Evolutionary conservation across 2,888 invertebrate genomes (phyloP).

Genomic region (Linhomoeus sp.): DNA sequence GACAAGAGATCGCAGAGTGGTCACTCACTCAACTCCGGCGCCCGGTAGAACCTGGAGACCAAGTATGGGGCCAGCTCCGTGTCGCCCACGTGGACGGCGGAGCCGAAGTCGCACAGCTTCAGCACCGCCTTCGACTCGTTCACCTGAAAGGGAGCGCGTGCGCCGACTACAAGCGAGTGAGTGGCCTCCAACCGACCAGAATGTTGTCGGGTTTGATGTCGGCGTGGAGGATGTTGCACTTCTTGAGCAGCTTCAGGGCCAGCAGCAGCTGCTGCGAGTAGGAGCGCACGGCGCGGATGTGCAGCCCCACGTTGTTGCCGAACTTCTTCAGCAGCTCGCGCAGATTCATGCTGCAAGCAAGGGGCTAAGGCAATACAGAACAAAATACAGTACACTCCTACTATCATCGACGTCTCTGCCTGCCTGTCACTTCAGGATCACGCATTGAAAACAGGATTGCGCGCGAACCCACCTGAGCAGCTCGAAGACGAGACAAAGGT

Average conservation of each 20-base stretch:
- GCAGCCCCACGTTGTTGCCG: slow-evolving; percentile 82
- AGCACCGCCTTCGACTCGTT: slow-evolving; percentile 85
- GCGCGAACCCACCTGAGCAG: slow-evolving; percentile 43
- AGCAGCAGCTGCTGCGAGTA: slow-evolving; percentile 87
- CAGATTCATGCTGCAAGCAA: slow-evolving; percentile 41
- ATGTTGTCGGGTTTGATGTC: slow-evolving; percentile 99
- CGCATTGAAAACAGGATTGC: too few relatives aligned
- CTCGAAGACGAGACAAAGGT: slow-evolving; percentile 95
- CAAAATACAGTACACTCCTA: neutral
- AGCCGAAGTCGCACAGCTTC: slow-evolving; percentile 96
- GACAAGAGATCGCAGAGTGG: neutral
- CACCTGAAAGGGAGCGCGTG: slow-evolving; percentile 38
- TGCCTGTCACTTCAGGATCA: too few relatives aligned
- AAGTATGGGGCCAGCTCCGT: slow-evolving; percentile 96
- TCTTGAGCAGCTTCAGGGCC: slow-evolving; percentile 77
- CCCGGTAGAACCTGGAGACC: slow-evolving; percentile 88
- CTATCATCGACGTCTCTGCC: too few relatives aligned
- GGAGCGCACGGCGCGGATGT: slow-evolving; percentile 88
- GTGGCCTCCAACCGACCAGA: slow-evolving; percentile 53
- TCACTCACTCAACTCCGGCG: slow-evolving; percentile 85
- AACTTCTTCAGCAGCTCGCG: slow-evolving; percentile 72
- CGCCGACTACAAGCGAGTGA: too few relatives aligned
- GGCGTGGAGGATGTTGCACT: slow-evolving; percentile 84
- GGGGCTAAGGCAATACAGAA: slow-evolving; percentile 41
- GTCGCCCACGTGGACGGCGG: slow-evolving; percentile 64